Evolutionary conservation across 2,113 vertebrate species (phyloP), one percentile per base, ranked within the genome.

Genomic region (Acrocephalus arundinaceus): DNA sequence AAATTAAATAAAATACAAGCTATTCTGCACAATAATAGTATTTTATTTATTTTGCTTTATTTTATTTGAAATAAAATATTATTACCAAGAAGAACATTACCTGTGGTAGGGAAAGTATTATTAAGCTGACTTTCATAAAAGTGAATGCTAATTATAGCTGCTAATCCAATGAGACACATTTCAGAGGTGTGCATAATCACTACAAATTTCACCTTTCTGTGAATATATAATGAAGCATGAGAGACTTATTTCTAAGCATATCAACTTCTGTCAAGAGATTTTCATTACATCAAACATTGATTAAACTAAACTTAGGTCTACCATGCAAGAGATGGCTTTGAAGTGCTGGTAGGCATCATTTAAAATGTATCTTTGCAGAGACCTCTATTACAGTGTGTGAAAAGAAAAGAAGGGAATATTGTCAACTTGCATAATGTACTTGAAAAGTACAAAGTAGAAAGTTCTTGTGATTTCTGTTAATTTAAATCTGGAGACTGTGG

Each of bases 161-260:
- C 54, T 95, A 97, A 96, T 96, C 96, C 93, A 97, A 76, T 90
- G 83, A 96, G 79, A 94, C 45, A 49, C 51, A 77, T 93, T 96
- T 95, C 83, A 70, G 87, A 97, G 63, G 74, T 94, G 75, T 94
- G 76, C 57, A 83, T 93, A 94, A 96, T 96, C 76, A 90, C 49
- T 54, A 62, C 33, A 87, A 71, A 59, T 87, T 95, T 96, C 75
- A 95, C 67, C 76, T 95, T 96, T 97, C 79, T 96, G 72, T 94
- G 78, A 96, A 95, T 96, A 91, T n/a, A 58, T 92, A 94, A 96
- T 89, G 62, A 97, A 95, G 72, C 43, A 92, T 71, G 82, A 91
- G 79, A 94, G 66, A 68, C 30, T 95, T 92, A 41, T 43, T 97
- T 82, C 86, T 97, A 86, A 96, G 67, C 43, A 33, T 90, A 93